phyloP scores from a whole-genome alignment of 1,140 invertebrate species.

The Tetragonula clypearis region DNA sequence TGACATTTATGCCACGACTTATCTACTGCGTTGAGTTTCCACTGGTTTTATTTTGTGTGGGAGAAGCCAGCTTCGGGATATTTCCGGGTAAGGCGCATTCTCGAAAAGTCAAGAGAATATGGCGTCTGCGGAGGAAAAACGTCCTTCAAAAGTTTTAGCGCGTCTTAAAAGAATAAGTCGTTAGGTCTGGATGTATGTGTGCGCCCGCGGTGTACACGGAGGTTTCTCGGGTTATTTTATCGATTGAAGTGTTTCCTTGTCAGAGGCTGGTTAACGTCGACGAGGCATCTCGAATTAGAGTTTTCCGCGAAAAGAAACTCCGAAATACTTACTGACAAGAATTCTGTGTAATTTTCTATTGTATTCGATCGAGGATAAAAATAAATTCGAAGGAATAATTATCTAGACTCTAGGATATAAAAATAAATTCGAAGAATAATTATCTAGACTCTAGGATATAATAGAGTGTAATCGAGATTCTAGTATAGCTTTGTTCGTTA shows the following conservation, averaged over 20 bases:
- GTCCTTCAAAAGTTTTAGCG: slow-evolving; percentile 37
- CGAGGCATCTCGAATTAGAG: background rate
- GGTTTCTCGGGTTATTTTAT: background rate
- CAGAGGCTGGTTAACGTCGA: background rate
- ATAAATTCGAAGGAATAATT: background rate
- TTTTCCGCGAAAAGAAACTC: background rate
- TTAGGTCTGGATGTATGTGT: slow-evolving; percentile 10
- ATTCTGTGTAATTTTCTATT: background rate
- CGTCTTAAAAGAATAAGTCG: slow-evolving; percentile 53
- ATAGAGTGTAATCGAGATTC: no score
- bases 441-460: background rate
- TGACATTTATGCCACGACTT: slow-evolving; percentile 52
- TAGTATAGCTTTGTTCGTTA: no score
- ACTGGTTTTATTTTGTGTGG: slow-evolving; percentile 27
- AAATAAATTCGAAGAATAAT: background rate
- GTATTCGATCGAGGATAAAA: background rate
- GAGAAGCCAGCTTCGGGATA: slow-evolving; percentile 17
- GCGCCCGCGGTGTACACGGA: no score
- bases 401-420: background rate
- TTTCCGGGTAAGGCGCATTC: slow-evolving; percentile 6
- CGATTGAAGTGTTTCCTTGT: background rate
- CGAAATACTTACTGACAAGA: background rate
- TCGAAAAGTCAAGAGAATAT: slow-evolving; percentile 47
- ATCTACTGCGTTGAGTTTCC: slow-evolving; percentile 39
- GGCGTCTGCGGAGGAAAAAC: slow-evolving; percentile 32